Base-by-base conservation (phyloP, 1,140 invertebrate genomes). In the Leguminivora glycinivorella region DNA sequence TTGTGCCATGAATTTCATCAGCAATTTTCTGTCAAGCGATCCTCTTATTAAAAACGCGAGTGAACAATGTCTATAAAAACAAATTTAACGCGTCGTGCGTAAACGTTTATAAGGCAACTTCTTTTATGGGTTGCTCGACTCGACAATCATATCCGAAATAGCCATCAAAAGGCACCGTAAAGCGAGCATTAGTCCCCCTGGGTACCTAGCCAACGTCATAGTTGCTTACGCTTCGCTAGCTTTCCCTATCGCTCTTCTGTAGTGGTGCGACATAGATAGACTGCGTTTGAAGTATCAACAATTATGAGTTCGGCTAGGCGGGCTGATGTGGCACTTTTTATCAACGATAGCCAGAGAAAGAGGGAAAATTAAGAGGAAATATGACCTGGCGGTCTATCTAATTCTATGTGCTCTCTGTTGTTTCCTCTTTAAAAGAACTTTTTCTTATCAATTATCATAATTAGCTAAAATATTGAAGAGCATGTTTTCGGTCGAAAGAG, bases 101-200 rank as follows among this genome's bases (percentile, higher is more conserved):
- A 66, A 70, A 26, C 56, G 38, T 43, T 70, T 52, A 70, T 56
- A 76, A 77, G 63, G 69, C 66, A 68, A 68, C 40, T 68, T 58
- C 47, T 76, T 78, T 80, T 77, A 79, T 68, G 77, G 75, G 69
- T 70, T 56, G 74, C 58, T 71, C 75, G 79, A 79, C 58, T 71
- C 75, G 79, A 79, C 81, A 87, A 85, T 87, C 80, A 85, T 84
- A 85, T 79, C 74, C 80, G 72, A 83, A 81, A 83, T 83, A 80
- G 73, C 78, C 77, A 81, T 84, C 83, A 87, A 85, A 80, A 76
- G 79, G 75, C 72, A 77, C 76, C 81, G 82, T 87, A 87, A 87
- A 89, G 79, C 69, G 74, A 73, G 74, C 82, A 82, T 89, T 89
- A 87, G 83, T 81, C 71, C 75, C 73, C 75, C 80, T 76, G 73